Evolutionary conservation across 2,888 invertebrate genomes (phyloP), one percentile per base, ranked within the genome.

Genomic region (Coecobrya sp.): DNA sequence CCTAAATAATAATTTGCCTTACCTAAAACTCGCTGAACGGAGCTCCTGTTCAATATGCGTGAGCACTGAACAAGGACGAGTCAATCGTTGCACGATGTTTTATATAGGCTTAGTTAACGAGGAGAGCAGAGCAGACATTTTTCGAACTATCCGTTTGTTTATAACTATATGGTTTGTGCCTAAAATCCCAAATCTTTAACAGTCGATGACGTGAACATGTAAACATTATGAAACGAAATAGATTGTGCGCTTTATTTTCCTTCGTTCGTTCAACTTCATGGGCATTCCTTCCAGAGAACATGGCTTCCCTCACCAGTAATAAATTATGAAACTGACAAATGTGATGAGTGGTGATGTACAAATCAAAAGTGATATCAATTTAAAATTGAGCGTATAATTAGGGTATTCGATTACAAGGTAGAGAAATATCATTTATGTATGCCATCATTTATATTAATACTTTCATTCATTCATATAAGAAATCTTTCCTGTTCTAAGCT

Each of bases 161-260:
- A 49, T 76, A 76, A 76, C 73, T 76, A 76, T n/a, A n/a, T n/a
- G n/a, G n/a, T n/a, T n/a, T n/a, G n/a, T n/a, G n/a, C n/a, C 73
- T 45, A 45, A 45, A 76, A 22, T 3, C 73, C 13, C 13, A 76
- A 76, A 76, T 76, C 73, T 76, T 76, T 45, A 76, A 76, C 45
- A 45, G 73, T 76, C 79, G 79, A 79, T 79, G 79, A 79, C 79
- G 79, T 79, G 79, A 79, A 52, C 52, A 27, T 79, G 79, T 79
- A 79, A 79, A 79, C 79, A 79, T 79, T 52, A 45, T 52, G 79
- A 79, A 79, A 79, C 22, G 8, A 76, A 45, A 49, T 49, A 76
- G 45, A 13, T 5, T 45, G n/a, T 22, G 73, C 8, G 22, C 16
- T 52, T 73, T 25, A 13, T 19, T 73, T 73, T 42, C 19, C 19